These are phyloP conservation scores for Caenorhabditis wallacei DNA, from an alignment of 2,888 invertebrate genomes.

Conservation along the genomic window DNA sequence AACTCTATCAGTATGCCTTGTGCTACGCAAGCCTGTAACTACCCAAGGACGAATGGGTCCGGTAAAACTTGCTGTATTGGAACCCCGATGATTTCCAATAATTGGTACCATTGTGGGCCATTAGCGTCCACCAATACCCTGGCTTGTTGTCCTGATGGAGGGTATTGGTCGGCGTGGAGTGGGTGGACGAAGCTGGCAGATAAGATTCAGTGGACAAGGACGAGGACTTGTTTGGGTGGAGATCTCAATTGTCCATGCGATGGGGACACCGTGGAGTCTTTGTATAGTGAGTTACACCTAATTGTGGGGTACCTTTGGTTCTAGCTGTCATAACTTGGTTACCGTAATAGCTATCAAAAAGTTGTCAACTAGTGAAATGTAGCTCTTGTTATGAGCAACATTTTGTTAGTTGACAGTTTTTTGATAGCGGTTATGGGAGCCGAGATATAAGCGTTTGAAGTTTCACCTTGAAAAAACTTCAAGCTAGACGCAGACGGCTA, in stretches of 20 bases:
- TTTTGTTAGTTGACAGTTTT: too few relatives aligned
- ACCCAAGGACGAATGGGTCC: slow-evolving; percentile 17
- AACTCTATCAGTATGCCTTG: slow-evolving; percentile 13
- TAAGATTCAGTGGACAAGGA: slow-evolving; percentile 20
- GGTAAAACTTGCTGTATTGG: slow-evolving; percentile 39
- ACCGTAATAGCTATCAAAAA: too few relatives aligned
- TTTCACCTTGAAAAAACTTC: too few relatives aligned
- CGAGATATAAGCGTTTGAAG: too few relatives aligned
- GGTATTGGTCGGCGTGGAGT: slow-evolving; percentile 48
- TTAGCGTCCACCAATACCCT: not conserved
- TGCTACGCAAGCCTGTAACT: slow-evolving; percentile 51
- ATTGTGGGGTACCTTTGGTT: too few relatives aligned
- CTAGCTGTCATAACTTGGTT: too few relatives aligned
- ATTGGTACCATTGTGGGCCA: slow-evolving; percentile 58
- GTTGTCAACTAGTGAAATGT: too few relatives aligned
- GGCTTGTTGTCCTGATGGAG: slow-evolving; percentile 51
- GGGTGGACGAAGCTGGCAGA: not conserved
- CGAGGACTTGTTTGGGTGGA: slow-evolving; percentile 22
- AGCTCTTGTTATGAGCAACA: too few relatives aligned
- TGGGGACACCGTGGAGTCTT: not conserved
- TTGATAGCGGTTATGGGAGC: too few relatives aligned
- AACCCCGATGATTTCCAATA: slow-evolving; percentile 16
- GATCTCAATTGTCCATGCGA: slow-evolving; percentile 23
- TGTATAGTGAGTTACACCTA: slow-evolving; percentile 13
- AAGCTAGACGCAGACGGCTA: too few relatives aligned